Evolutionary conservation across 2,888 invertebrate genomes (phyloP).

Genomic region (Hetaerina titia): DNA sequence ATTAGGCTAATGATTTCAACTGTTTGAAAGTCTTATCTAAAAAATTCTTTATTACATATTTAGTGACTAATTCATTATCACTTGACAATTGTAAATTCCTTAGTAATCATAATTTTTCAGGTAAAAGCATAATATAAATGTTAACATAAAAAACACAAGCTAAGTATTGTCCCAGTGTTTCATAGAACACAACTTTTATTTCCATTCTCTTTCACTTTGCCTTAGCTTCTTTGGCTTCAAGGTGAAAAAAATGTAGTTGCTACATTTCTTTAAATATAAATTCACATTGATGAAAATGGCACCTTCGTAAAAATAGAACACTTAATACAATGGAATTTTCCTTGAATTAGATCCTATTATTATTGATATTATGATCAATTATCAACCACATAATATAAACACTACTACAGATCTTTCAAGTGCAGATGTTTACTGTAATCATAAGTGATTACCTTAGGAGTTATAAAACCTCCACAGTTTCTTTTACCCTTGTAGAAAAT

Average conservation of each 20-base stretch:
- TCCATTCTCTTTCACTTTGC: not conserved
- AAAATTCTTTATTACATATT: not conserved
- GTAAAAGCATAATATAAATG: not conserved
- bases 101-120: not conserved
- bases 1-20: not conserved
- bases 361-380: not conserved
- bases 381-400: not conserved
- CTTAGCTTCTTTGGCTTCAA: conserved; percentile 29
- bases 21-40: not conserved
- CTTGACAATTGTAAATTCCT: not conserved
- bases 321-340: not conserved
- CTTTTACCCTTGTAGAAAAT: conserved; percentile 86
- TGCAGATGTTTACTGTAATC: conserved; percentile 83
- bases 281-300: conserved; percentile 5
- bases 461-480: conserved; percentile 88
- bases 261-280: not conserved
- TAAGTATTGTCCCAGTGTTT: conserved; percentile 14
- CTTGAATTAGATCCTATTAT: not conserved
- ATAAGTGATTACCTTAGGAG: conserved; percentile 87
- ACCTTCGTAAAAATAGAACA: not conserved
- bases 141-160: not conserved
- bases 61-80: not conserved
- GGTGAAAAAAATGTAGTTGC: conserved; percentile 2
- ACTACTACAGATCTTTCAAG: not conserved
- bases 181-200: not conserved